phyloP scores from a whole-genome alignment of 92 coral and sea anemone species.

The Siderastrea radians region DNA sequence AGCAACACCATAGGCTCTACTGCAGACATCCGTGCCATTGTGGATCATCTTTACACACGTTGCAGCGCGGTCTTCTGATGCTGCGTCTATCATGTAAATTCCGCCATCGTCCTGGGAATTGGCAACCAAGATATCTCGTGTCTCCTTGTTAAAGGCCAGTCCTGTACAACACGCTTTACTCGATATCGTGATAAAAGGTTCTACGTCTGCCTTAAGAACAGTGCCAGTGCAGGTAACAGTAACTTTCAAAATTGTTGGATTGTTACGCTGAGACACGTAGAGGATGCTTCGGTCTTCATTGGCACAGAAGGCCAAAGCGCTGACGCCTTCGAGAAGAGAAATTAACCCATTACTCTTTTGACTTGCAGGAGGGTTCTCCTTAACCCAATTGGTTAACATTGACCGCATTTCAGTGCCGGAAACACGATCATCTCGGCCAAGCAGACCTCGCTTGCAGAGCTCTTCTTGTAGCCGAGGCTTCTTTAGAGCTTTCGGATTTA shows the following conservation, averaged over 20 bases:
- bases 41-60: conserved; percentile 24
- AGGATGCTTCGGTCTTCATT: conserved; percentile 10
- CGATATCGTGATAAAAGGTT: conserved; percentile 23
- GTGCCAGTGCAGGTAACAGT: conserved; percentile 35
- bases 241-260: conserved; percentile 27
- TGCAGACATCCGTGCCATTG: background rate
- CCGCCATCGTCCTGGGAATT: conserved; percentile 36
- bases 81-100: conserved; percentile 34
- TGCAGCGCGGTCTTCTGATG: background rate
- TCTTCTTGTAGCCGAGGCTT: conserved; percentile 39
- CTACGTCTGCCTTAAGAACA: conserved; percentile 13
- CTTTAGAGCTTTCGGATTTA: conserved; percentile 54
- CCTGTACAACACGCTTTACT: conserved; percentile 34
- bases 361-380: conserved; percentile 19
- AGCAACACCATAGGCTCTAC: conserved; percentile 24
- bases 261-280: conserved; percentile 9
- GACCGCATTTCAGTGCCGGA: conserved; percentile 35
- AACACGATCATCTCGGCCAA: conserved; percentile 19
- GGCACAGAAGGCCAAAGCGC: conserved; percentile 17
- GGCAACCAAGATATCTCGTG: conserved; percentile 25
- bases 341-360: conserved; percentile 31
- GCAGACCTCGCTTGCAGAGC: conserved; percentile 30
- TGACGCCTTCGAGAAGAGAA: conserved; percentile 15
- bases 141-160: conserved; percentile 27
- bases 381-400: conserved; percentile 33